phyloP scores from a whole-genome alignment of 2,888 invertebrate genomes.

The Mactromeris polynyma region DNA sequence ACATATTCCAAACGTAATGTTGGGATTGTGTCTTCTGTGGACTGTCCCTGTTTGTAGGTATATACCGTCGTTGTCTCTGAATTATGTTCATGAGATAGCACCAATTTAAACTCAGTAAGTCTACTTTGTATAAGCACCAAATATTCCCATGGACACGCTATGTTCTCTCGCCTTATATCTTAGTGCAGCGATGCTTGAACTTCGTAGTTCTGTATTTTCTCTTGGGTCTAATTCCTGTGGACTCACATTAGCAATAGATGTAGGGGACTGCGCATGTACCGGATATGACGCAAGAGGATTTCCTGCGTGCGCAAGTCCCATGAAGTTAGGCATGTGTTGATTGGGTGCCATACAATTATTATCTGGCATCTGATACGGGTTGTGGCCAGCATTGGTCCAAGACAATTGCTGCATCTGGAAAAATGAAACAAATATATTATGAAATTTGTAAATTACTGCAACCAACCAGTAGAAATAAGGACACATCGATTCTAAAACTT shows the following conservation, averaged over 20 bases:
- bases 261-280: constrained; percentile 71
- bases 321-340: constrained; percentile 82
- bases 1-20: too few species aligned
- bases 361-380: constrained; percentile 76
- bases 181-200: constrained; percentile 85
- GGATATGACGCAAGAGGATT: constrained; percentile 73
- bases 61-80: too few species aligned
- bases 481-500: too few species aligned
- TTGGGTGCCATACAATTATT: constrained; percentile 83
- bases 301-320: constrained; percentile 80
- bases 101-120: not conserved
- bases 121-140: constrained; percentile 76
- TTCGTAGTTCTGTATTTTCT: constrained; percentile 81
- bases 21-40: too few species aligned
- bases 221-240: constrained; percentile 68
- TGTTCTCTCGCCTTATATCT: constrained; percentile 86
- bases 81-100: not conserved
- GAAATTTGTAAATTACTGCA: not conserved
- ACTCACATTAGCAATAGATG: constrained; percentile 55
- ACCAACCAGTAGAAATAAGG: not conserved
- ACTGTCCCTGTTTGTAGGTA: too few species aligned
- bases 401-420: constrained; percentile 78
- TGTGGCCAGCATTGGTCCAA: constrained; percentile 74
- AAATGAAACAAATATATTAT: not conserved
- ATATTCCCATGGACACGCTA: constrained; percentile 81